These are phyloP conservation scores for Aegypius monachus DNA, from an alignment of 2,113 vertebrate species.

Conservation along the genomic window DNA sequence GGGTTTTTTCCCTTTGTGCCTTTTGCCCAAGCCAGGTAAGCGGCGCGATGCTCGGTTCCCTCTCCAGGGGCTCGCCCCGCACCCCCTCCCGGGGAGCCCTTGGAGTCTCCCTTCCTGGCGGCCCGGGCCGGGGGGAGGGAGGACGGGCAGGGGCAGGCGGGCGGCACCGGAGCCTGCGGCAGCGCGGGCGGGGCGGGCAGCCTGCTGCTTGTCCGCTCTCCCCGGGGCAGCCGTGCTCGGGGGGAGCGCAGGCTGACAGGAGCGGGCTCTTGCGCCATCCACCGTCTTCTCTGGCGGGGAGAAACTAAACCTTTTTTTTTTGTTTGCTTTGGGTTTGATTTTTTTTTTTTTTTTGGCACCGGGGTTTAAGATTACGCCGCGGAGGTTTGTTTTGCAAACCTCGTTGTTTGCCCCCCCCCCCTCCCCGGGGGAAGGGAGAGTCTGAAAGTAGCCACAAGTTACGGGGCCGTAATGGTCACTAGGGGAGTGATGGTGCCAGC, in stretches of 20 bases:
- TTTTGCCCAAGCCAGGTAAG: slow-evolving; percentile 7
- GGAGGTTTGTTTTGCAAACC: background rate
- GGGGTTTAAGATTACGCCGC: background rate
- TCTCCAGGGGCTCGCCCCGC: background rate
- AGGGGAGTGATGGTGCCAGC: background rate
- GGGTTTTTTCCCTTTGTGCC: background rate
- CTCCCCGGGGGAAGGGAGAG: background rate
- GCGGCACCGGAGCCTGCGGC: too few relatives aligned
- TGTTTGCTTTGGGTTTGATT: background rate
- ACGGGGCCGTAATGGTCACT: background rate
- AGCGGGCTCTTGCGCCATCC: background rate
- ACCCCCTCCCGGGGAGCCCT: rapidly evolving
- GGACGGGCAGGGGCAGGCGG: background rate
- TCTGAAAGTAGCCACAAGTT: background rate
- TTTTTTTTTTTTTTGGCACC: background rate
- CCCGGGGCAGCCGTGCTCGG: background rate
- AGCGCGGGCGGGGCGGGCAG: background rate
- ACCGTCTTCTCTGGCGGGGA: background rate
- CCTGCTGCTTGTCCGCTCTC: background rate
- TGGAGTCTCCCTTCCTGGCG: background rate
- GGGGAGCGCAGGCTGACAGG: background rate
- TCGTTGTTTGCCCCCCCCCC: background rate
- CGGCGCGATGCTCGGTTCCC: background rate
- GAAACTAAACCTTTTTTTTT: background rate
- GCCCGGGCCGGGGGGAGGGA: background rate